A percentile compares a stretch with the other conserved stretches of the same genome.
These are phyloP conservation scores for Nibea coibor DNA, from an alignment of 2,113 vertebrate species.

Conservation along the genomic window DNA sequence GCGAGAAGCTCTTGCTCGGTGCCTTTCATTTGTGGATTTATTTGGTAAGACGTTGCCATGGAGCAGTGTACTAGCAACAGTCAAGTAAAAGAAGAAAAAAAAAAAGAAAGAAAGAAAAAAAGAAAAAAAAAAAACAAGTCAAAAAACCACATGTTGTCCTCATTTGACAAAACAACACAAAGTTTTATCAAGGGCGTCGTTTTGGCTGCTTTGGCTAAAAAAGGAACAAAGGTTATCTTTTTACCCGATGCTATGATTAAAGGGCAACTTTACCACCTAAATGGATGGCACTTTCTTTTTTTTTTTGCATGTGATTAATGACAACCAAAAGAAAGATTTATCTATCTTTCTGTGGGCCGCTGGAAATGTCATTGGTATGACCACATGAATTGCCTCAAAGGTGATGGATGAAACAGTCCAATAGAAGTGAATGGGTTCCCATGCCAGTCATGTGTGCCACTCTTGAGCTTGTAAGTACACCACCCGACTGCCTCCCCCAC, in stretches of 20 bases:
- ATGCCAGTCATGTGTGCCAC: conserved; percentile 47
- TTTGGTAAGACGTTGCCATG: conserved; percentile 55
- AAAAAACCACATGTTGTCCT: conserved; percentile 36
- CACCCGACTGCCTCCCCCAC: not conserved
- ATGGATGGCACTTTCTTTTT: not conserved
- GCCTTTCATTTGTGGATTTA: conserved; percentile 49
- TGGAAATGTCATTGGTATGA: not conserved
- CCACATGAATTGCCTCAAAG: conserved; percentile 24
- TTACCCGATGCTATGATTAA: conserved; percentile 19
- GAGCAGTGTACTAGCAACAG: conserved; percentile 7
- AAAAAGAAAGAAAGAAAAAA: not conserved
- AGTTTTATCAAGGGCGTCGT: conserved; percentile 13
- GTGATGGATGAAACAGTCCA: conserved; percentile 15
- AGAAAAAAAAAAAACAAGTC: not conserved
- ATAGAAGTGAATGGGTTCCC: conserved; percentile 23
- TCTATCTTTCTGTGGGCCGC: not conserved
- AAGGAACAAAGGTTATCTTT: conserved; percentile 28
- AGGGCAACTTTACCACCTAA: not conserved
- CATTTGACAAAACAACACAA: conserved; percentile 31
- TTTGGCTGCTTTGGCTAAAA: conserved; percentile 15
- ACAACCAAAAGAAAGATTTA: conserved; percentile 3
- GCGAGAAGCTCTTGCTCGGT: conserved; percentile 34
- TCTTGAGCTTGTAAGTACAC: conserved; percentile 26
- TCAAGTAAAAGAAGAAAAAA: not conserved
- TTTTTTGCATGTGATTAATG: conserved; percentile 1